Evolutionary conservation across 2,113 vertebrate genomes (phyloP).

Genomic region (Cricetomys ansorgei): DNA sequence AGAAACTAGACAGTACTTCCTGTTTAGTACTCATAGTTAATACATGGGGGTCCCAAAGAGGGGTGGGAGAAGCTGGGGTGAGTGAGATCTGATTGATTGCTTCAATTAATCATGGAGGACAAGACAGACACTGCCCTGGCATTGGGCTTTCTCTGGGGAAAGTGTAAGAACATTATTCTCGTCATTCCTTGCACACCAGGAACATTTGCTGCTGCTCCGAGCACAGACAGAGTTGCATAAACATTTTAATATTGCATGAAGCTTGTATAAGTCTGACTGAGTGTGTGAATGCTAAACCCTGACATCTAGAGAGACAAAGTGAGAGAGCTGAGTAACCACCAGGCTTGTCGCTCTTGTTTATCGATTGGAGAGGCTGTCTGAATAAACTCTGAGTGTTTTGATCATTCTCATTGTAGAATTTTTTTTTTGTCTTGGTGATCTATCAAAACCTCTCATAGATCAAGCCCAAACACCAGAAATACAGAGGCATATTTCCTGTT

Average conservation of each 20-base stretch:
- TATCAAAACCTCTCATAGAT: slow-evolving; percentile 58
- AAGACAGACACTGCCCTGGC: slow-evolving; percentile 65
- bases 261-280: slow-evolving; percentile 87
- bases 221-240: slow-evolving; percentile 85
- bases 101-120: slow-evolving; percentile 76
- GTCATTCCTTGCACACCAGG: slow-evolving; percentile 74
- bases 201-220: slow-evolving; percentile 84
- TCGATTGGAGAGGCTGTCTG: slow-evolving; percentile 65
- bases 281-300: slow-evolving; percentile 83
- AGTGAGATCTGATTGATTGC: slow-evolving; percentile 67
- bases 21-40: not conserved
- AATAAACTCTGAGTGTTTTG: slow-evolving; percentile 65
- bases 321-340: slow-evolving; percentile 59
- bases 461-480: slow-evolving; percentile 71
- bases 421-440: slow-evolving; percentile 68
- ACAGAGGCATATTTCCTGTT: slow-evolving; percentile 17
- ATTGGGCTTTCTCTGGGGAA: slow-evolving; percentile 78
- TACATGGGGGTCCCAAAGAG: slow-evolving; percentile 4
- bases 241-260: slow-evolving; percentile 90
- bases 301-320: slow-evolving; percentile 76
- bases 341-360: slow-evolving; percentile 69
- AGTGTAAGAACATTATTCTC: slow-evolving; percentile 81
- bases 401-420: slow-evolving; percentile 67
- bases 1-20: not conserved
- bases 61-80: not conserved